Conservation (phyloP, 1,140 invertebrate species). For the Chrysomallon squamiferum region DNA sequence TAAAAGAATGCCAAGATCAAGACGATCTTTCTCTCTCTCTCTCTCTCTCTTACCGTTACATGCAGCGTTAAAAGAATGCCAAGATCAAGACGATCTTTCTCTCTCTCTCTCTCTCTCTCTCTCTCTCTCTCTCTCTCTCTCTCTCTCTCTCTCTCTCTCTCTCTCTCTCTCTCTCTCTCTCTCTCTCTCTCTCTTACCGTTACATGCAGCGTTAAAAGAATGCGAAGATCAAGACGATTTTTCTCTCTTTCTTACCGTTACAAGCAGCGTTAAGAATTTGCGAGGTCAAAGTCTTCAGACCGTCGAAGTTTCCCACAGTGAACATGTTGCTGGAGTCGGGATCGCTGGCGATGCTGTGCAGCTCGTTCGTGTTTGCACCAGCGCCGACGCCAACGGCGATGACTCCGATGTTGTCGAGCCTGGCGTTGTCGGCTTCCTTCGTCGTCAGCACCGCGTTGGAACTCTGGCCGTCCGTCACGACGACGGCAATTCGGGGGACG, state of each 20-base stretch:
- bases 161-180: too few species aligned
- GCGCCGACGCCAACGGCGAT: conserved; percentile 50
- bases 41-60: too few species aligned
- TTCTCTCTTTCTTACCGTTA: conserved; percentile 32
- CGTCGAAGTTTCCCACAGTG: conserved; percentile 31
- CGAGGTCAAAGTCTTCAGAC: conserved; percentile 33
- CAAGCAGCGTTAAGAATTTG: conserved; percentile 34
- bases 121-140: too few species aligned
- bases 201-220: too few species aligned
- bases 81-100: too few species aligned
- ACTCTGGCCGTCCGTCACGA: conserved; percentile 53
- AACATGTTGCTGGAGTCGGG: conserved; percentile 37
- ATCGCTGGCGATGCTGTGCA: conserved; percentile 45
- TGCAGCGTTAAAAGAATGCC: too few species aligned
- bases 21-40: too few species aligned
- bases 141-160: too few species aligned
- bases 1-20: too few species aligned
- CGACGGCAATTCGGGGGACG: conserved; percentile 47
- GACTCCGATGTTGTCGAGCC: conserved; percentile 37
- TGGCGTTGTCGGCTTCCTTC: conserved; percentile 26
- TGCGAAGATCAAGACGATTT: too few species aligned
- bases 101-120: too few species aligned
- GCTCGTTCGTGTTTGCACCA: conserved; percentile 29
- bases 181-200: too few species aligned
- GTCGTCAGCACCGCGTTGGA: conserved; percentile 18